A percentile compares a stretch with the other conserved stretches of the same genome.
Evolutionary conservation across 35 echinoderm and acorn worm species (phyloP).

Genomic region (Ophioderma brevispina): DNA sequence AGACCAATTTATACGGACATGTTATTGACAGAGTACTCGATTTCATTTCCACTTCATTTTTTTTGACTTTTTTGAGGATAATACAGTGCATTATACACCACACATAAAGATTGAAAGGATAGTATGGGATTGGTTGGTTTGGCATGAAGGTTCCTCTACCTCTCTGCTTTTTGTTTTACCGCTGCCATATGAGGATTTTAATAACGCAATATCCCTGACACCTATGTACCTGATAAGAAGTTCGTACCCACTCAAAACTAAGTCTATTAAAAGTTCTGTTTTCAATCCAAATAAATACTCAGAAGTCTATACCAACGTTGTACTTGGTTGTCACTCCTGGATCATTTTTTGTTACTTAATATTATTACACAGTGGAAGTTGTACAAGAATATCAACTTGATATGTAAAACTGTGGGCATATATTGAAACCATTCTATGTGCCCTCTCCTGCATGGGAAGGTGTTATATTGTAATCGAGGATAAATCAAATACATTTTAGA

Average conservation of each 20-base stretch:
- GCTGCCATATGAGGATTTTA: not conserved
- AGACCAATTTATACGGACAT: not conserved
- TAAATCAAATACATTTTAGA: not conserved
- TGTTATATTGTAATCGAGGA: not conserved
- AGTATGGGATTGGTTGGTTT: not conserved
- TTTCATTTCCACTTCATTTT: not conserved
- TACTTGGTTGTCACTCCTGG: not conserved
- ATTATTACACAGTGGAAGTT: not conserved
- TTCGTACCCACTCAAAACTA: not conserved
- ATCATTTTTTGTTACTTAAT: not conserved
- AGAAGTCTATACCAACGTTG: not conserved
- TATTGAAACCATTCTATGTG: not conserved
- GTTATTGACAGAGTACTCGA: not conserved
- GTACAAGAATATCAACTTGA: not conserved
- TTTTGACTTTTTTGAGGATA: not conserved
- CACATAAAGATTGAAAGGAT: not conserved
- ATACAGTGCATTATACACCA: not conserved
- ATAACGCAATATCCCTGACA: not conserved
- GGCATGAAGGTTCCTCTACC: not conserved
- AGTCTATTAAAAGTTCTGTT: not conserved
- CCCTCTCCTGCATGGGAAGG: not conserved
- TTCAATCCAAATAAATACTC: not conserved
- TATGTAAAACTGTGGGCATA: slow-evolving; percentile 1
- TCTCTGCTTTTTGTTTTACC: not conserved
- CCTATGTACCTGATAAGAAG: not conserved